Evolutionary conservation across 2,113 vertebrate species (phyloP).

Genomic region (Dissostichus mawsoni): DNA sequence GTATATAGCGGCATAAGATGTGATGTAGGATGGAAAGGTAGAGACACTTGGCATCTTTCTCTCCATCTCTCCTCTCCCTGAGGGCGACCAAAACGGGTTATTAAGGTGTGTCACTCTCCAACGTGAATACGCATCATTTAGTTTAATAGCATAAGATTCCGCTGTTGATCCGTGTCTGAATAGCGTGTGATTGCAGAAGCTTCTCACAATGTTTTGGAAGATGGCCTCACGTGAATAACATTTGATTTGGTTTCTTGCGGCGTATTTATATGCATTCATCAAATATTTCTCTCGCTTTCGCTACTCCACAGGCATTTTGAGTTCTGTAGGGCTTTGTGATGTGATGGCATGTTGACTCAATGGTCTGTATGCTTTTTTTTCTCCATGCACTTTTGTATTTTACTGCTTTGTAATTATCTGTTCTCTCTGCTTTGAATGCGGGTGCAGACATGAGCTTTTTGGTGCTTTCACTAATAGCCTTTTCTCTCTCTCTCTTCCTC

Average conservation of each 20-base stretch:
- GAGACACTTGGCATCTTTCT: slow-evolving; percentile 6
- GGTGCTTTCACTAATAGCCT: slow-evolving; percentile 13
- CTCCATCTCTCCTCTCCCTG: neutral
- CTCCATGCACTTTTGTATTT: neutral
- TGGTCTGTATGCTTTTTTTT: neutral
- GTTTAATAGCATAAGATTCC: slow-evolving; percentile 56
- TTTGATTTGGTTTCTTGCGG: slow-evolving; percentile 59
- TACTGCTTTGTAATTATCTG: slow-evolving; percentile 47
- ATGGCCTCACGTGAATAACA: slow-evolving; percentile 57
- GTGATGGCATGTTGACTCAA: slow-evolving; percentile 53
- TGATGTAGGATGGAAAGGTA: slow-evolving; percentile 2
- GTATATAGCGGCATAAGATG: slow-evolving; percentile 16
- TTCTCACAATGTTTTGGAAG: slow-evolving; percentile 7
- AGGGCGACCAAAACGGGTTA: slow-evolving; percentile 24
- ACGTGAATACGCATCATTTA: slow-evolving; percentile 58
- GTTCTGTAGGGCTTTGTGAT: slow-evolving; percentile 35
- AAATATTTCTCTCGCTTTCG: slow-evolving; percentile 37
- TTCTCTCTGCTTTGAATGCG: slow-evolving; percentile 14
- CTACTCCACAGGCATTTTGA: slow-evolving; percentile 35
- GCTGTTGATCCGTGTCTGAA: slow-evolving; percentile 62
- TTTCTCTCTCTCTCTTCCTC: slow-evolving; percentile 10
- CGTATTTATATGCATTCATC: slow-evolving; percentile 61
- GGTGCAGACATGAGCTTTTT: slow-evolving; percentile 2
- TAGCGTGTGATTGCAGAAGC: slow-evolving; percentile 67
- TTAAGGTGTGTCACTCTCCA: slow-evolving; percentile 42